Base-by-base conservation (phyloP, 2,888 invertebrate species). In the Kuschelorhynchus macadamiae region DNA sequence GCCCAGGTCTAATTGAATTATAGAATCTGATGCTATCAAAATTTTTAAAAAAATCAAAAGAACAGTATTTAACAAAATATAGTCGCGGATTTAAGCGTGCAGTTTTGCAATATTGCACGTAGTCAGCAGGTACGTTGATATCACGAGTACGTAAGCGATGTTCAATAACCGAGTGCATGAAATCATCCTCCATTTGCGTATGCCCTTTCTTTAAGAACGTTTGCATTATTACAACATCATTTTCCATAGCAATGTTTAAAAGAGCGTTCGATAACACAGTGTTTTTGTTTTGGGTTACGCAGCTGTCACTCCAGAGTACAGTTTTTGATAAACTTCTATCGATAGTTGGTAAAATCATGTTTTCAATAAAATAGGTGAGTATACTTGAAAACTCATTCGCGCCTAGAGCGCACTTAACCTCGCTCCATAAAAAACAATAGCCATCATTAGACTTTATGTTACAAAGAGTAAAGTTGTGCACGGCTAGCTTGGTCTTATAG, bases 381-480 rank as follows among this genome's bases (percentile, higher is more conserved):
- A 16, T 18, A 33, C 50, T 50, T 16, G 39, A 50, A 36, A 59
- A 55, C 39, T 59, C 57, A 39, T 59, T 63, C 7, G 33, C 68
- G 66, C 11, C 42, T n/a, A 63, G 5, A 1, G 9, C 32, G 4
- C 72, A 74, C 47, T 74, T 71, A 18, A 61, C 46, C 49, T 78
- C 77, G 52, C 72, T 59, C 76, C 75, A 78, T 20, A 74, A 41
- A 61, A 71, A 78, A 46, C 77, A 77, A 33, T 30, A 56, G n/a
- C 50, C 72, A 33, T 74, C 64, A 4, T 75, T 46, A 11, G 69
- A 71, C 25, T 53, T 65, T n/a, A 78, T 21, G 62, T 78, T 56
- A 59, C 67, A 77, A 50, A 78, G 25, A 1, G 74, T 77, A 61
- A 73, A 77, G 56, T 78, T 77, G 66, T 72, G 70, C 1, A 67